Evolutionary conservation across 2,113 vertebrate genomes (phyloP).

Genomic region (Spilogale gracilis): DNA sequence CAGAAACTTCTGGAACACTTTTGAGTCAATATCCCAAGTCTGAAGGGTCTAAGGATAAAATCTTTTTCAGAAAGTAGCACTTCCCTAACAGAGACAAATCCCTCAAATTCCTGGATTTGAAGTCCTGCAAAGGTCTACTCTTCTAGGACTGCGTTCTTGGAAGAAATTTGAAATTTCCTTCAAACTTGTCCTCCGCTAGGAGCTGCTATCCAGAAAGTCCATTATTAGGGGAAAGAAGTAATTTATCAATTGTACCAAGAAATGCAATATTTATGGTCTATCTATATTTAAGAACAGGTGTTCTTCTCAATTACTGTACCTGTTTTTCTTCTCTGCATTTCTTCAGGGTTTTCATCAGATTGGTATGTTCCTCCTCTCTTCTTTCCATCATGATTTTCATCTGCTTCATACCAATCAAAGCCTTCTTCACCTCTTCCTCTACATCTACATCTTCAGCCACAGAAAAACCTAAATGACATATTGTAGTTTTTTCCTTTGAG

Average conservation of each 20-base stretch:
- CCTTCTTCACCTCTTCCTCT: slow-evolving; percentile 91
- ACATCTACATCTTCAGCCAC: slow-evolving; percentile 89
- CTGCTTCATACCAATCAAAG: slow-evolving; percentile 93
- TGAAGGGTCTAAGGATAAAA: background rate
- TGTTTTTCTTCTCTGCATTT: slow-evolving; percentile 93
- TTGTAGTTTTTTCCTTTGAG: background rate
- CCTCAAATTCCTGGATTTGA: background rate
- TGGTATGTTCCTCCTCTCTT: slow-evolving; percentile 92
- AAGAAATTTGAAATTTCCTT: slow-evolving; percentile 13
- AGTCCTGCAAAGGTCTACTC: background rate
- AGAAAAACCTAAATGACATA: slow-evolving; percentile 88
- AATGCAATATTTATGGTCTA: background rate
- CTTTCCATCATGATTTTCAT: slow-evolving; percentile 94
- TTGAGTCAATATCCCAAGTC: background rate
- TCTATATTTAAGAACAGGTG: background rate
- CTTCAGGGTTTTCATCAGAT: slow-evolving; percentile 92
- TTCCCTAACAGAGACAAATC: background rate
- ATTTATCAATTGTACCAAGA: background rate
- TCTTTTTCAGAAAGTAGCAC: background rate
- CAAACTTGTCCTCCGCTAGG: background rate
- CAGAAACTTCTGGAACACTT: background rate
- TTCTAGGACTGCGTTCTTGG: background rate
- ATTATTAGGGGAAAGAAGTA: background rate
- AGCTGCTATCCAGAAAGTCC: background rate
- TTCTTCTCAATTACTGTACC: slow-evolving; percentile 84